Evolutionary conservation across 2,113 vertebrate genomes (phyloP).

Genomic region (Sarotherodon lohbergeri): DNA sequence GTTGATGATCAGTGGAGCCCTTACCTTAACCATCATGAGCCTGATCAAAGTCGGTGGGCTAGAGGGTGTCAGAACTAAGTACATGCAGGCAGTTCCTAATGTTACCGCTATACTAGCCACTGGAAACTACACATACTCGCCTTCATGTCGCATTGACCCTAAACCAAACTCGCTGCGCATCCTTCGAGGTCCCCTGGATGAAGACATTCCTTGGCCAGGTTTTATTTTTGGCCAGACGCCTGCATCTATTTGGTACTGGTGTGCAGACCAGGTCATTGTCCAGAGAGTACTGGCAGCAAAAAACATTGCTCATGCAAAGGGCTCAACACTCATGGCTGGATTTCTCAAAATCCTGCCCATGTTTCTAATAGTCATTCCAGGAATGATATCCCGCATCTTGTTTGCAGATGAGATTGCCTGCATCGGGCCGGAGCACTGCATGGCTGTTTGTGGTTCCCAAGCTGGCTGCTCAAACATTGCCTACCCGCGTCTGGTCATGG

Average conservation of each 20-base stretch:
- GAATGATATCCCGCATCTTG: slow-evolving; percentile 96
- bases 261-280: slow-evolving; percentile 97
- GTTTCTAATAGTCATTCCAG: slow-evolving; percentile 97
- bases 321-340: slow-evolving; percentile 95
- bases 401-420: slow-evolving; percentile 90
- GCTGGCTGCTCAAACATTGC: slow-evolving; percentile 98
- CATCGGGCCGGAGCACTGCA: slow-evolving; percentile 95
- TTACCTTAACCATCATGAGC: slow-evolving; percentile 89
- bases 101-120: slow-evolving; percentile 81
- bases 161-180: slow-evolving; percentile 86
- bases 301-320: slow-evolving; percentile 92
- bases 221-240: slow-evolving; percentile 95
- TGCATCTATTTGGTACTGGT: slow-evolving; percentile 99
- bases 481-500: slow-evolving; percentile 94
- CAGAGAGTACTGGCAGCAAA: slow-evolving; percentile 95
- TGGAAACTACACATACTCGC: slow-evolving; percentile 84
- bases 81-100: slow-evolving; percentile 92
- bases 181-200: slow-evolving; percentile 87
- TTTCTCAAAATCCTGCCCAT: slow-evolving; percentile 94
- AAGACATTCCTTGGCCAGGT: slow-evolving; percentile 96
- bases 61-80: slow-evolving; percentile 88
- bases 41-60: slow-evolving; percentile 87
- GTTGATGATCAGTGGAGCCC: slow-evolving; percentile 92
- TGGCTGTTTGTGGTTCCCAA: slow-evolving; percentile 90
- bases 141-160: slow-evolving; percentile 84